Evolutionary conservation across 2,797 vertebrate species (phyloP).

Genomic region (Lerista edwardsae): DNA sequence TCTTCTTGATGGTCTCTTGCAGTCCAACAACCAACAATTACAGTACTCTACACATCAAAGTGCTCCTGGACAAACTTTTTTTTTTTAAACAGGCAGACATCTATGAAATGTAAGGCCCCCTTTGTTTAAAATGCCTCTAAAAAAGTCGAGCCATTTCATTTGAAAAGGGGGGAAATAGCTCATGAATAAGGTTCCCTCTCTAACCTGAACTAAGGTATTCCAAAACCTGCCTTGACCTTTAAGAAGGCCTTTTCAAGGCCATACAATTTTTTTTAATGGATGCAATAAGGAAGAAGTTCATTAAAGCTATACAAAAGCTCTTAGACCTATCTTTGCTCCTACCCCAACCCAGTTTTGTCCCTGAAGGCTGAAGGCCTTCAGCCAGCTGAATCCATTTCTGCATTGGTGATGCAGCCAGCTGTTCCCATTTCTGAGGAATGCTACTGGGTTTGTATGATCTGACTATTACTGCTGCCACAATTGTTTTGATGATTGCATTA

Average conservation of each 20-base stretch:
- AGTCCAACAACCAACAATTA: conserved; percentile 59
- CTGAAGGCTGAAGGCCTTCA: no score
- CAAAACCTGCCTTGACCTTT: not conserved
- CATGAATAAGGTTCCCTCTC: conserved; percentile 25
- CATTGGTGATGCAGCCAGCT: no score
- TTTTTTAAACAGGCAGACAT: conserved; percentile 47
- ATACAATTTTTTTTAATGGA: conserved; percentile 9
- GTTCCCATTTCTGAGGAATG: no score
- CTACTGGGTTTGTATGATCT: no score
- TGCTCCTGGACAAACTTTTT: conserved; percentile 30
- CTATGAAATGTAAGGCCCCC: conserved; percentile 44
- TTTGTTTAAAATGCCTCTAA: conserved; percentile 42
- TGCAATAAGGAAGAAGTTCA: not conserved
- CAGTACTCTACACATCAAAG: conserved; percentile 61
- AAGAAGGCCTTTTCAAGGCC: conserved; percentile 10
- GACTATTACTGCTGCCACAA: no score
- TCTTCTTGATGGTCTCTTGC: conserved; percentile 47
- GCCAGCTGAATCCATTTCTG: no score
- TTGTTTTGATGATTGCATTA: no score
- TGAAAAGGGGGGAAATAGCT: not conserved
- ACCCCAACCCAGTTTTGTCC: no score
- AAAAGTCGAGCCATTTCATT: not conserved
- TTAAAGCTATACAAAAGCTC: not conserved
- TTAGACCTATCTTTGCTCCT: no score
- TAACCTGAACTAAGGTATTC: conserved; percentile 26